Conservation (phyloP, 2,113 vertebrate species). For the Rhegmatorhina hoffmannsi region DNA sequence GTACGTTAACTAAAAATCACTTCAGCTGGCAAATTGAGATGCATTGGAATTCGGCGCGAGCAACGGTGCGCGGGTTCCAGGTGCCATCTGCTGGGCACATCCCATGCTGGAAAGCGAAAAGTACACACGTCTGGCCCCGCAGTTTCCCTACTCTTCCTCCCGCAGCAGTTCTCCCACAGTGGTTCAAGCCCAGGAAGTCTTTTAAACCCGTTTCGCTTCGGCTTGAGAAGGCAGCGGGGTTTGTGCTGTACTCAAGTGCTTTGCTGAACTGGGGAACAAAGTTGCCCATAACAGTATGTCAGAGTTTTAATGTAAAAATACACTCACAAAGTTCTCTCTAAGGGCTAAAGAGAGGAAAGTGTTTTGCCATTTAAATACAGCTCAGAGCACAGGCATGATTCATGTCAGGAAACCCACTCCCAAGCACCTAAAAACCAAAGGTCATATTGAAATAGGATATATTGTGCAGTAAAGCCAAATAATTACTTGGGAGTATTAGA, state of each 20-base stretch:
- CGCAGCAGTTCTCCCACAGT: not conserved
- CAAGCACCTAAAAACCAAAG: not conserved
- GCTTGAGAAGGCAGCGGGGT: not conserved
- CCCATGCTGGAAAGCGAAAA: not conserved
- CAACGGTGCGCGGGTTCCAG: not conserved
- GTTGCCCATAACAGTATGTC: not conserved
- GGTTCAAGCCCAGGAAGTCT: not conserved
- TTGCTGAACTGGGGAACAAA: not conserved
- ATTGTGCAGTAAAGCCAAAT: not conserved
- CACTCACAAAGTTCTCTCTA: not conserved
- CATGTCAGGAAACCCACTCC: not conserved
- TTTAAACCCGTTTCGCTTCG: not conserved
- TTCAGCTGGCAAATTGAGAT: constrained; percentile 32
- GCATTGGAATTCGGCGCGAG: not conserved
- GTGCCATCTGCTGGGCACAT: constrained; percentile 68
- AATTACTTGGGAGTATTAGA: not conserved
- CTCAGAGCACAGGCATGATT: not conserved
- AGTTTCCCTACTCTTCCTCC: no score
- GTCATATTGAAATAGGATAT: not conserved
- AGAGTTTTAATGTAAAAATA: not conserved
- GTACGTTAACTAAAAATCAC: constrained; percentile 68
- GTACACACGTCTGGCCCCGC: not conserved
- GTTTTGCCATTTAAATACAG: not conserved
- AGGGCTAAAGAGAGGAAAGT: not conserved
- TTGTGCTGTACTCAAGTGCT: not conserved